Conservation (phyloP, 2,113 vertebrate genomes). For the Chlorocebus sabaeus region DNA sequence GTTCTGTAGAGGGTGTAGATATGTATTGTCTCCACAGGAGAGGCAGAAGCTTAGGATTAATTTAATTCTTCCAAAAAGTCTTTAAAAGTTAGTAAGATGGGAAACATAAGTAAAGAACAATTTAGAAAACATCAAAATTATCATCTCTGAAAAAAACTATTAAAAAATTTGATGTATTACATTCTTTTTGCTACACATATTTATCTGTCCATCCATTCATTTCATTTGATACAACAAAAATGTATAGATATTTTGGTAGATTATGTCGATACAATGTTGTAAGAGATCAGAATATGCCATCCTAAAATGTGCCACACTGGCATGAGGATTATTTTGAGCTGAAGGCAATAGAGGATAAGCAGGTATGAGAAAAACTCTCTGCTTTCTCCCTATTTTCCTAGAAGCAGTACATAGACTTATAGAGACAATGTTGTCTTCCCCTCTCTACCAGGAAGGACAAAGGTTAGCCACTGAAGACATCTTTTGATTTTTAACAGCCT, state of each 20-base stretch:
- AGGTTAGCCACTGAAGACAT: background rate
- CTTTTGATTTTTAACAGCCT: background rate
- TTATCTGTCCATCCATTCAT: background rate
- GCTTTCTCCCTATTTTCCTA: background rate
- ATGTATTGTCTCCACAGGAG: background rate
- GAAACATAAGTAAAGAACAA: conserved; percentile 13
- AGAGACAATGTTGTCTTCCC: background rate
- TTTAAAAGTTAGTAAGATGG: background rate
- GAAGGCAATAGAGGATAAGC: background rate
- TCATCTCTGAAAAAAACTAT: background rate
- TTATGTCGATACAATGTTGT: background rate
- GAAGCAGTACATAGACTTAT: background rate
- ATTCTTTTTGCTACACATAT: background rate
- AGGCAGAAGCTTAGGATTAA: background rate
- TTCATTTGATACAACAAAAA: background rate
- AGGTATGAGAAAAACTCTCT: background rate
- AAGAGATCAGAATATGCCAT: background rate
- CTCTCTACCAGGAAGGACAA: background rate
- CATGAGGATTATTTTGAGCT: background rate
- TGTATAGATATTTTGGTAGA: background rate
- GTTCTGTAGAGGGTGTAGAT: background rate
- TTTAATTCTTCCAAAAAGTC: background rate
- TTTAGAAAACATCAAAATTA: background rate
- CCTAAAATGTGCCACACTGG: background rate
- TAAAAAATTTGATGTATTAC: background rate